Base-by-base conservation (phyloP, 2,113 vertebrate genomes). In the Syrmaticus mikado region DNA sequence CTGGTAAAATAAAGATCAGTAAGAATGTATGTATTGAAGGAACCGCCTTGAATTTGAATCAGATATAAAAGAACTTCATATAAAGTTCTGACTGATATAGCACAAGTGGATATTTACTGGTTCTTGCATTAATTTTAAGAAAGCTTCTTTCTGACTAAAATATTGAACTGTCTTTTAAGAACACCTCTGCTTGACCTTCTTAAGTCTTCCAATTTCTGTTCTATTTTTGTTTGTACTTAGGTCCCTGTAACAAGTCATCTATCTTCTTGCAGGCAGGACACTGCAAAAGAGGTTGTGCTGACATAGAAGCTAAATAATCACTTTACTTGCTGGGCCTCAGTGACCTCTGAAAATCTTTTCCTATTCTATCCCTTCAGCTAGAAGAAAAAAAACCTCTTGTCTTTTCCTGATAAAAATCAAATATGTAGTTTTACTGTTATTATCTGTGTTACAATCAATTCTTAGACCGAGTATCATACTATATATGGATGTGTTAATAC, bases 271-370 rank as follows among this genome's bases (percentile, higher is more conserved):
- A 91, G 94, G 60, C 84, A 86, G 89, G 76, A 92, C 78, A 80
- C 41, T 78, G 82, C 70, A 86, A 72, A 95, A 84, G 73, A 95
- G 73, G 62, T 85, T 91, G 75, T 97, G 91, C 91, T 94, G 96
- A 96, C 95, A 96, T 8, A 92, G 91, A 84, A 90, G 72, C 94
- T 96, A 96, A 94, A 95, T 93, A 93, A 96, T 94, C 86, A 90
- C 94, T 89, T 96, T 86, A 85, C 87, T 95, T 94, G 94, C 85
- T 90, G 85, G 86, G 75, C 91, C 86, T 95, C 79, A 85, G 27
- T 96, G 92, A 96, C 89, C 92, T 96, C 82, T 82, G 91, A 92
- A 94, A 89, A 91, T 94, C 73, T 90, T 87, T 70, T 87, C 50
- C 46, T 85, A 65, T 92, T 93, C 72, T 91, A 7, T 92, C 91